These are phyloP conservation scores for Celastrina argiolus DNA, from an alignment of 2,888 invertebrate genomes.

Conservation along the genomic window DNA sequence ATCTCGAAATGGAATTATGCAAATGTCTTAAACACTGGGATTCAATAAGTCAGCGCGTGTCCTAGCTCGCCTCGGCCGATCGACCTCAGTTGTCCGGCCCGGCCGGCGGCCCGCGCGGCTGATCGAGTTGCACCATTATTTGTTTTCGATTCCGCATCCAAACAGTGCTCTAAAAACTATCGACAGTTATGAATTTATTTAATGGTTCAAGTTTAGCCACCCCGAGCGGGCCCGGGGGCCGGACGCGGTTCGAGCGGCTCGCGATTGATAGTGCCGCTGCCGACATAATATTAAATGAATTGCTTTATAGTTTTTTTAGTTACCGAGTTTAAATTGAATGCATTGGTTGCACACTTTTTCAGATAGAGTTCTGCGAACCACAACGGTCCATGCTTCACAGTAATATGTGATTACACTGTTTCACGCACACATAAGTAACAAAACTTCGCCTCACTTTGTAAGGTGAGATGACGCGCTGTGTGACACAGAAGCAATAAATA, in stretches of 20 bases:
- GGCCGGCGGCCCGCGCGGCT: neutral
- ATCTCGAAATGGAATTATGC: slow-evolving; percentile 14
- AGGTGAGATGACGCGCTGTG: too few relatives aligned
- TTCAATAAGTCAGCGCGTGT: slow-evolving; percentile 3
- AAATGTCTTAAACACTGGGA: slow-evolving; percentile 8
- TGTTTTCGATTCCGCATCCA: slow-evolving; percentile 15
- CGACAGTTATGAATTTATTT: slow-evolving; percentile 22
- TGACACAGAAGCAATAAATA: too few relatives aligned
- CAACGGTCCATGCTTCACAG: too few relatives aligned
- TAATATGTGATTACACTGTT: too few relatives aligned
- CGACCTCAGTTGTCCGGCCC: slow-evolving; percentile 4
- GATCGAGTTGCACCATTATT: slow-evolving; percentile 21
- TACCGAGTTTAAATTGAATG: neutral
- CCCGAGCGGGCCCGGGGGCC: neutral
- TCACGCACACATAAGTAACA: too few relatives aligned
- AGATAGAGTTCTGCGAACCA: too few relatives aligned
- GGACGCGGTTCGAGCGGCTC: neutral
- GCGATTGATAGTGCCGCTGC: neutral
- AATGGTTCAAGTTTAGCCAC: neutral
- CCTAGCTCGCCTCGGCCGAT: neutral
- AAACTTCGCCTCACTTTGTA: too few relatives aligned
- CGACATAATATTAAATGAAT: neutral
- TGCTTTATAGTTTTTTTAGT: neutral
- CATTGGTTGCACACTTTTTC: neutral
- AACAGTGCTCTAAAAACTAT: slow-evolving; percentile 14